Evolutionary conservation across 2,797 vertebrate species (phyloP).

Genomic region (Sparus aurata): DNA sequence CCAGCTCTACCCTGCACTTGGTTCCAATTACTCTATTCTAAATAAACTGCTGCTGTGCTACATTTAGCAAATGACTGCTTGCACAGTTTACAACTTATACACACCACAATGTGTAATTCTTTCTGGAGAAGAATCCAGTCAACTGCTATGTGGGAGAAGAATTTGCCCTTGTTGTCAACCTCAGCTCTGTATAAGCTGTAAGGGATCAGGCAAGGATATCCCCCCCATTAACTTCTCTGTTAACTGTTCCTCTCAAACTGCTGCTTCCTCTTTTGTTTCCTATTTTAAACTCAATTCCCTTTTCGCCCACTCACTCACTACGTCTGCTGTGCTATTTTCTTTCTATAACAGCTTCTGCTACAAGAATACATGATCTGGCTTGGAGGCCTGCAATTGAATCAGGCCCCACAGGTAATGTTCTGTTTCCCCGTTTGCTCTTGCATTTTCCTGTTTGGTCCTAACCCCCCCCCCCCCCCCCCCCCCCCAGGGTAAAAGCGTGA

Average conservation of each 20-base stretch:
- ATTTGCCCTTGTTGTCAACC: background rate
- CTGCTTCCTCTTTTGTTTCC: conserved; percentile 29
- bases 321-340: conserved; percentile 29
- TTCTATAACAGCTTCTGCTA: conserved; percentile 55
- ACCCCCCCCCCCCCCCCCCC: background rate
- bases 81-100: background rate
- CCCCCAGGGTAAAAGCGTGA: background rate
- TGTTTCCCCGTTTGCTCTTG: background rate
- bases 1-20: background rate
- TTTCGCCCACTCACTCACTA: conserved; percentile 1
- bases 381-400: conserved; percentile 79
- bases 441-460: background rate
- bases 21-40: background rate
- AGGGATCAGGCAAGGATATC: background rate
- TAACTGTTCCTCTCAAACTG: background rate
- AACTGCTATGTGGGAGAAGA: background rate
- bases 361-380: conserved; percentile 77
- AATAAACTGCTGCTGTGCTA: background rate
- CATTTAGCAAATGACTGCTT: background rate
- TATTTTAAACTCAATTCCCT: conserved; percentile 22
- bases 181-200: background rate
- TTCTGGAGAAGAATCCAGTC: background rate
- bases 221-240: conserved; percentile 1
- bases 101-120: background rate
- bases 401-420: conserved; percentile 76